These are phyloP conservation scores for Gephyroberyx darwinii DNA, from an alignment of 2,797 vertebrate species.

Conservation along the genomic window DNA sequence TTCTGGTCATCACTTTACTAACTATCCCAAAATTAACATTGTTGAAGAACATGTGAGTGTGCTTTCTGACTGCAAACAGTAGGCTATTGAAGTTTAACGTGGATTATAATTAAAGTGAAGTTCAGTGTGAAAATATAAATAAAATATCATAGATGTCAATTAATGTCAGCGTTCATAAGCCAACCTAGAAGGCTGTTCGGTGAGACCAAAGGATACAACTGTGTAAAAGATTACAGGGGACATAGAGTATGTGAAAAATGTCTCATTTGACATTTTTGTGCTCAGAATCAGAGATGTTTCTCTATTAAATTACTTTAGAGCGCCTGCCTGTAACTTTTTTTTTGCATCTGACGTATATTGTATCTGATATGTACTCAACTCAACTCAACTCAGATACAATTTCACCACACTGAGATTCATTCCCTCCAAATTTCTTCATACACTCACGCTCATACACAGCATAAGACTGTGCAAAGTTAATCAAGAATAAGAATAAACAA, in stretches of 20 bases:
- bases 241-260: not conserved
- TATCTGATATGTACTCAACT: not conserved
- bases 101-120: too few species aligned
- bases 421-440: not conserved
- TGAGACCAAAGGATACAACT: not conserved
- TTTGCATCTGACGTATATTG: not conserved
- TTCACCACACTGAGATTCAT: not conserved
- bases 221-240: not conserved
- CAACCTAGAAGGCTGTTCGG: not conserved
- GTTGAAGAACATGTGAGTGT: too few species aligned
- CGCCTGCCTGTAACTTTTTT: not conserved
- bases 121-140: too few species aligned
- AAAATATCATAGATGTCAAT: too few species aligned
- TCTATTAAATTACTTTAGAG: constrained; percentile 8
- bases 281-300: not conserved
- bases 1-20: too few species aligned
- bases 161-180: not conserved
- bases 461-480: not conserved
- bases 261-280: constrained; percentile 23
- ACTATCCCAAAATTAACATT: too few species aligned
- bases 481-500: not conserved
- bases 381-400: not conserved
- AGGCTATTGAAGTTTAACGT: too few species aligned
- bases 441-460: not conserved
- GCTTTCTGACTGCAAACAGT: too few species aligned